Conservation (phyloP, 2,797 vertebrate genomes). For the Decapterus maruadsi region DNA sequence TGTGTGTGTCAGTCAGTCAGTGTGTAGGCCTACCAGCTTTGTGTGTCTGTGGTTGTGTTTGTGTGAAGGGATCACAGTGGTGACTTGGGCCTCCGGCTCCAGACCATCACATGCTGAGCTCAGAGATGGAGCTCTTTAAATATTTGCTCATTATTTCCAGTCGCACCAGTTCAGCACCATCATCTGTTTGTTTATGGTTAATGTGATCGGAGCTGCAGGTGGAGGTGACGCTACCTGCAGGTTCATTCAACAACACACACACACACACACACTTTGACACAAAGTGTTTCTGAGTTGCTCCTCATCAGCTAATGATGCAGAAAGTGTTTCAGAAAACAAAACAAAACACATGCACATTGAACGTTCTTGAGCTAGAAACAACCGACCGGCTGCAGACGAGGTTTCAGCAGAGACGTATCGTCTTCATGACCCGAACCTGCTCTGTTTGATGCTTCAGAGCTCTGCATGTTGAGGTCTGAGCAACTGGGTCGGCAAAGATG, state of each 20-base stretch:
- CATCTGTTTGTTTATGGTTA: neutral
- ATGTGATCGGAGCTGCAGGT: neutral
- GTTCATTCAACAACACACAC: neutral
- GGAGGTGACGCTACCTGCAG: neutral
- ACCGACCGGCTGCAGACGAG: neutral
- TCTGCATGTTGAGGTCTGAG: too few relatives aligned
- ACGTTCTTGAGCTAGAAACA: too few relatives aligned
- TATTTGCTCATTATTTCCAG: constrained; percentile 23
- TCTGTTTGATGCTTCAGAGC: too few relatives aligned
- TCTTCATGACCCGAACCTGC: neutral
- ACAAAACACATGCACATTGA: neutral
- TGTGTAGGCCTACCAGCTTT: too few relatives aligned
- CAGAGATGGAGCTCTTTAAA: neutral
- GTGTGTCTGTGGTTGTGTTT: too few relatives aligned
- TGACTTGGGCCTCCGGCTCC: neutral
- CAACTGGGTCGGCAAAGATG: too few relatives aligned
- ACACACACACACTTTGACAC: too few relatives aligned
- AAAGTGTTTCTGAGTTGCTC: neutral
- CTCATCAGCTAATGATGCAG: neutral
- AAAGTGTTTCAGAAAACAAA: neutral
- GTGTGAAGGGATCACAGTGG: too few relatives aligned
- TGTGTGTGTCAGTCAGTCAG: too few relatives aligned
- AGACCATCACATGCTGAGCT: neutral
- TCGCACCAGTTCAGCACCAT: neutral
- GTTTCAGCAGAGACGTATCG: neutral